Evolutionary conservation across 2,888 invertebrate species (phyloP), one percentile per base, ranked within the genome.

Genomic region (Clusia tigrina): DNA sequence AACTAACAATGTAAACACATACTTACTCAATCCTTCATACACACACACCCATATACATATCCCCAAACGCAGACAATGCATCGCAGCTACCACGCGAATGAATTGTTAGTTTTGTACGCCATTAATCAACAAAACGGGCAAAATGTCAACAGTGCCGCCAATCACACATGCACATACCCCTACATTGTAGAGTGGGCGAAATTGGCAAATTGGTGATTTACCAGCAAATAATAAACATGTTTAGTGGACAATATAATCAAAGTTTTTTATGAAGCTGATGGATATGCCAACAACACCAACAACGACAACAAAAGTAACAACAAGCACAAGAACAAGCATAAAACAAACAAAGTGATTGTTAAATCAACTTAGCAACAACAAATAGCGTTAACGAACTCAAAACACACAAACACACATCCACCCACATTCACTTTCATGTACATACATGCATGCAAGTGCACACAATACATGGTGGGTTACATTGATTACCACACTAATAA

Each of bases 151-250:
- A 65, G 54, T 56, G 55, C 61, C 64, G 59, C 54, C 65, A 60
- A 60, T 62, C 58, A 62, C 65, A 58, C 42, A 57, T 23, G 22
- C 57, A 53, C 51, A 20, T 32, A 54, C 26, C 24, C 52, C 42
- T 53, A 32, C 32, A 59, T 54, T 63, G 48, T 63, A 58, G 52
- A 67, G 67, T 65, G 70, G 63, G 74, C 72, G 64, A 72, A 78
- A 77, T 77, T 78, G 75, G 74, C 74, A 78, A 76, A 77, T 78
- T 78, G 74, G 74, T 78, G 77, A 76, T 74, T 78, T 75, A 75
- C 67, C 72, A 71, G 69, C 74, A 77, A 78, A 78, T 76, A 78
- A 78, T 78, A 78, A 77, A 75, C 75, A 77, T 78, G 71, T 74
- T 76, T 77, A 77, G 77, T 46, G 54, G 46, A 37, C 48, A 26